Conservation (phyloP, 2,888 invertebrate species). For the Euphydryas editha region DNA sequence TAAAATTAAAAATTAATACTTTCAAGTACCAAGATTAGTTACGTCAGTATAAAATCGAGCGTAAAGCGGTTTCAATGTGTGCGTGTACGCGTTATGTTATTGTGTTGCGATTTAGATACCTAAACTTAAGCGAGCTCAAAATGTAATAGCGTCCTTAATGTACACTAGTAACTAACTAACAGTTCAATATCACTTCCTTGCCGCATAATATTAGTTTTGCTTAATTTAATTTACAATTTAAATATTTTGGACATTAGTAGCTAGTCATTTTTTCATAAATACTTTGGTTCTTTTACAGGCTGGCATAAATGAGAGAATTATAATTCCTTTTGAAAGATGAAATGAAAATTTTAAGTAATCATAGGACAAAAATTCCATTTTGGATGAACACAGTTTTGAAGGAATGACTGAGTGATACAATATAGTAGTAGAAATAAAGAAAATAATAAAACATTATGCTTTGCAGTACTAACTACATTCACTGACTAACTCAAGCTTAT, state of each 20-base stretch:
- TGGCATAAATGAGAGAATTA: slow-evolving; percentile 67
- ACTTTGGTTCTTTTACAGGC: slow-evolving; percentile 69
- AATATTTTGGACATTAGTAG: slow-evolving; percentile 11
- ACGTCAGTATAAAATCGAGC: no score
- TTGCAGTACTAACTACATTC: slow-evolving; percentile 43
- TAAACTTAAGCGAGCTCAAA: no score
- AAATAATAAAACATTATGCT: slow-evolving; percentile 33
- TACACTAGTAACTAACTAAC: slow-evolving; percentile 18
- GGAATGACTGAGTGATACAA: slow-evolving; percentile 37
- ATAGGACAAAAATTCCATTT: slow-evolving; percentile 22
- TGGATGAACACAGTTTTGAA: slow-evolving; percentile 28
- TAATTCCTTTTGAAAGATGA: slow-evolving; percentile 44
- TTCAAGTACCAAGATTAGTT: no score
- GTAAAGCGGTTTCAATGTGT: no score
- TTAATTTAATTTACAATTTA: neutral
- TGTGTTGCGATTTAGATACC: no score
- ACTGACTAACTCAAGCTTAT: slow-evolving; percentile 36
- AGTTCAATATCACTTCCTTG: slow-evolving; percentile 14
- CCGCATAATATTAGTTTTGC: slow-evolving; percentile 13
- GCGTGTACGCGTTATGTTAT: no score
- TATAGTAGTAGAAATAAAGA: slow-evolving; percentile 19
- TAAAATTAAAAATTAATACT: no score
- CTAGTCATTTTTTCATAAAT: slow-evolving; percentile 41
- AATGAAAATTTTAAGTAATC: slow-evolving; percentile 28
- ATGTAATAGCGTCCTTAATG: no score